Evolutionary conservation across 2,113 vertebrate species (phyloP).

Genomic region (Sinocyclocheilus rhinocerous): DNA sequence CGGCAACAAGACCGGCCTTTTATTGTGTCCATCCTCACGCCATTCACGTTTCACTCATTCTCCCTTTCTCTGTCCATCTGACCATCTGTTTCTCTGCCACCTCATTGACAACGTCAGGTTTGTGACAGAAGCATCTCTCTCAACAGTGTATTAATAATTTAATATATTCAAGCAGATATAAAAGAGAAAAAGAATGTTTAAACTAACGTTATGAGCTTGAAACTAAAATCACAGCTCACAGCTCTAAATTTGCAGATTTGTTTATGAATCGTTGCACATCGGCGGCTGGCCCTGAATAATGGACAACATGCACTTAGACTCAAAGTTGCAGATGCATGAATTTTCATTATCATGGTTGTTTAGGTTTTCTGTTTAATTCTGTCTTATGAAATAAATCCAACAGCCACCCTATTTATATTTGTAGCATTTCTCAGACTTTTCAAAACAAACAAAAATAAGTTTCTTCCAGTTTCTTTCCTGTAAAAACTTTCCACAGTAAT

Average conservation of each 20-base stretch:
- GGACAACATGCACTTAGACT: background rate
- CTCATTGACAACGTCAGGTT: background rate
- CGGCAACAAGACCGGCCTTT: constrained; percentile 69
- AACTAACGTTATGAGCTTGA: background rate
- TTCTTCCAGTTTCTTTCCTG: background rate
- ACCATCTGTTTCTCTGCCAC: too few relatives aligned
- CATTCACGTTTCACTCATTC: constrained; percentile 55
- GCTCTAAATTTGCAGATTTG: constrained; percentile 20
- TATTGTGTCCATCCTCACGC: constrained; percentile 50
- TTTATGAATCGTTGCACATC: background rate
- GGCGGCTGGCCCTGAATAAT: background rate
- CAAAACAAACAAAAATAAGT: background rate
- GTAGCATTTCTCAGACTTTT: background rate
- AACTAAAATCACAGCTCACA: background rate
- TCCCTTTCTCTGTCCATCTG: constrained; percentile 19
- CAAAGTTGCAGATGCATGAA: background rate
- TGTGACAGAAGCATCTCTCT: background rate
- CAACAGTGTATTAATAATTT: background rate
- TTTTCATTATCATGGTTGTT: background rate
- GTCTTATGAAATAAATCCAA: background rate
- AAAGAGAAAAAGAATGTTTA: background rate
- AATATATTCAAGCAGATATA: background rate
- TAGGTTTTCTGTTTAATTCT: background rate
- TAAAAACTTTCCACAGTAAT: background rate
- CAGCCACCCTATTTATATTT: background rate